A percentile compares a stretch with the other conserved stretches of the same genome.
Conservation (phyloP, 1,140 invertebrate species). For the Drosophila eugracilis region DNA sequence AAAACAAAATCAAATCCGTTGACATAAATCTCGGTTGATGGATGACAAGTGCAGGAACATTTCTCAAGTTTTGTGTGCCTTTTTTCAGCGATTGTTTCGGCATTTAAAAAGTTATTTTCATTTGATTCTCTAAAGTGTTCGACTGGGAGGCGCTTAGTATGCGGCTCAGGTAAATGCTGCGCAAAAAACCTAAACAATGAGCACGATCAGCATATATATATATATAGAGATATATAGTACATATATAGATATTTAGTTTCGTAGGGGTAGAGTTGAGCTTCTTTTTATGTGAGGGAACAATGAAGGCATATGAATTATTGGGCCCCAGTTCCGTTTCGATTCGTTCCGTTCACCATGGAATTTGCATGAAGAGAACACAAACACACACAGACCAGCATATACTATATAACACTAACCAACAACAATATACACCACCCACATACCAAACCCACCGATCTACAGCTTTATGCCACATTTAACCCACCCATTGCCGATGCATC, state of each 20-base stretch:
- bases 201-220: conserved; percentile 65
- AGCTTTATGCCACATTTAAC: conserved; percentile 80
- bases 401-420: conserved; percentile 52
- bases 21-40: conserved; percentile 69
- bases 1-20: conserved; percentile 30
- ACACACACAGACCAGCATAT: conserved; percentile 18
- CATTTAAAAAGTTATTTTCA: conserved; percentile 60
- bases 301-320: conserved; percentile 75
- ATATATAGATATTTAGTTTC: conserved; percentile 18
- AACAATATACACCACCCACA: conserved; percentile 28
- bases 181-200: conserved; percentile 76
- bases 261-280: conserved; percentile 41
- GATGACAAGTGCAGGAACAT: conserved; percentile 57
- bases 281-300: conserved; percentile 72
- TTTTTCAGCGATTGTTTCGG: conserved; percentile 26
- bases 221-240: conserved; percentile 15
- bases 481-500: conserved; percentile 75
- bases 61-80: conserved; percentile 35
- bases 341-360: conserved; percentile 40
- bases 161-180: conserved; percentile 66
- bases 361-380: conserved; percentile 59
- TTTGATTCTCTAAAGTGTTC: conserved; percentile 59
- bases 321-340: conserved; percentile 42
- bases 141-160: conserved; percentile 50
- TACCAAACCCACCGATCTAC: conserved; percentile 7